Evolutionary conservation across 2,888 invertebrate species (phyloP).

Genomic region (Cephus pulcher): DNA sequence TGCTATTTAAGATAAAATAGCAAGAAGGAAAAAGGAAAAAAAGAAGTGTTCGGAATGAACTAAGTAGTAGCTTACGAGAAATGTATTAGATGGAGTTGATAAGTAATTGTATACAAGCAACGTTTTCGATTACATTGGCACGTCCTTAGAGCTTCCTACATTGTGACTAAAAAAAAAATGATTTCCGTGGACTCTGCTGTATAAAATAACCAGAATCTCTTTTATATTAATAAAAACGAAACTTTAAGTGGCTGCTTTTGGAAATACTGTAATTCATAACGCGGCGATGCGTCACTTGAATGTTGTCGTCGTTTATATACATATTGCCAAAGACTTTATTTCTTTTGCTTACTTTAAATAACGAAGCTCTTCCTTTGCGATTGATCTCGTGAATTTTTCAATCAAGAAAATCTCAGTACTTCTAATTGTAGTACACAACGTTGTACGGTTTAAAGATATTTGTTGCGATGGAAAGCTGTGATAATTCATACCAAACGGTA

Average conservation of each 20-base stretch:
- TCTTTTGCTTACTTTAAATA: background rate
- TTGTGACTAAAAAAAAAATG: background rate
- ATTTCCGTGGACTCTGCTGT: background rate
- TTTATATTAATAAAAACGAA: background rate
- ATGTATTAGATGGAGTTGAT: background rate
- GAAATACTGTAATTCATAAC: background rate
- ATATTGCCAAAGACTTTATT: background rate
- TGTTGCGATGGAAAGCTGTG: constrained; percentile 5
- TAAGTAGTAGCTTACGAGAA: background rate
- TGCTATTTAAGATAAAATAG: background rate
- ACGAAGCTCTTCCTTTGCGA: background rate
- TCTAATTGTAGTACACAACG: background rate
- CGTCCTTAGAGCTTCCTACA: background rate
- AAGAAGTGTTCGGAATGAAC: background rate
- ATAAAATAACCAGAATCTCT: background rate
- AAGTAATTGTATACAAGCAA: background rate
- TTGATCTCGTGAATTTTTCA: background rate
- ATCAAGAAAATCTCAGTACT: background rate
- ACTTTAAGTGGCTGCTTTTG: background rate
- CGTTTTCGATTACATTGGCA: background rate
- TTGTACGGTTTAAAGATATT: background rate
- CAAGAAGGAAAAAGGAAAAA: background rate
- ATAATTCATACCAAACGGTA: constrained; percentile 10
- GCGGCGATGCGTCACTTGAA: background rate
- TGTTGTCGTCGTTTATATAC: background rate